A percentile compares a stretch with the other conserved stretches of the same genome.
phyloP scores from a whole-genome alignment of 2,113 vertebrate species.

The Bucco capensis region DNA sequence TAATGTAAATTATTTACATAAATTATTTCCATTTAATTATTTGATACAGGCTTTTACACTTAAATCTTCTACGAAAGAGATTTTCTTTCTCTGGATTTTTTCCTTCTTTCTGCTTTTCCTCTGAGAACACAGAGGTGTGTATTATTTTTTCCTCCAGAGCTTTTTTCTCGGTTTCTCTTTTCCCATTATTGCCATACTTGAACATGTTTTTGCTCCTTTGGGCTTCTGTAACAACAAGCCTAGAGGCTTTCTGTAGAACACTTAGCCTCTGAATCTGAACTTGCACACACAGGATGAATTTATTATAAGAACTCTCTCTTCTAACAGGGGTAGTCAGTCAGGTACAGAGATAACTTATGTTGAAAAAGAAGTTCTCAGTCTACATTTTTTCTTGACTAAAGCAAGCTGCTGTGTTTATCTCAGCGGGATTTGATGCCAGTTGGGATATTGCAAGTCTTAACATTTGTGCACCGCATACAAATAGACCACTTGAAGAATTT shows the following conservation, averaged over 20 bases:
- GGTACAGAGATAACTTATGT: neutral
- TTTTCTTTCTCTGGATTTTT: neutral
- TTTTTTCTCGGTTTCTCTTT: neutral
- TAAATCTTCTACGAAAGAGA: neutral
- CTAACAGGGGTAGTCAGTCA: neutral
- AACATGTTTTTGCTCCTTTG: neutral
- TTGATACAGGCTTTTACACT: neutral
- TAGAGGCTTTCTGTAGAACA: neutral
- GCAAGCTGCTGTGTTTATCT: neutral
- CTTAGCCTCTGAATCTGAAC: slow-evolving; percentile 45
- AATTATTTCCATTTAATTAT: too few species aligned
- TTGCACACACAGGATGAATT: neutral
- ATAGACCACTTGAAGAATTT: neutral
- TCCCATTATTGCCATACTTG: neutral
- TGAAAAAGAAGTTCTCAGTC: neutral
- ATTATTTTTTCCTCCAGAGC: neutral
- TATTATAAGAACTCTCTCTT: neutral
- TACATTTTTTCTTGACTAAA: neutral
- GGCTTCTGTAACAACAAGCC: slow-evolving; percentile 8
- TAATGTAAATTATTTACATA: neutral
- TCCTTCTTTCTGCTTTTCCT: neutral
- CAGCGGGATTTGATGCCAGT: neutral
- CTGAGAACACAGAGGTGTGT: neutral
- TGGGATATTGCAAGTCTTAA: neutral
- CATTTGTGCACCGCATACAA: neutral